Base-by-base conservation (phyloP, 2,113 vertebrate genomes). In the Pelobates fuscus region DNA sequence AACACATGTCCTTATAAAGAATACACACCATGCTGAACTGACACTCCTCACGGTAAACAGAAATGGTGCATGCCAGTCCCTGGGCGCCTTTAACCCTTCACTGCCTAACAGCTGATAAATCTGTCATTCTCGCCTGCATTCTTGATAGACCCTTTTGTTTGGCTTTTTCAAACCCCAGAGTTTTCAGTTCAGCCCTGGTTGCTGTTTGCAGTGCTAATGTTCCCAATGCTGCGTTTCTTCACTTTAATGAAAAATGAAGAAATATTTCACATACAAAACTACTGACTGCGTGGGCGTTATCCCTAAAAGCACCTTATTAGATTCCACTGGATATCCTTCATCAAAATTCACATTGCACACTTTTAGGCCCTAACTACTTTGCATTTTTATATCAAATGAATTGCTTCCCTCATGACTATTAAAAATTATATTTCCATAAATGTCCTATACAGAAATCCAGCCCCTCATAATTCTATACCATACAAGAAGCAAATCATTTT, bases 1-100 rank as follows among this genome's bases (percentile, higher is more conserved):
- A 97, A 91, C 95, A 98, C 89, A 96, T 97, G 95, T 93, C 93
- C 17, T 55, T 30, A 68, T 61, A 67, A 76, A 67, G 64, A 52
- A 67, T 77, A 77, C 73, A 77, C 64, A 52, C 73, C 73, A 55
- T 61, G 32, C 43, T 60, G 91, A 91, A 91, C 91, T 74, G 77
- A 78, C 57, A 80, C 64, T 79, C 82, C 80, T 86, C 87, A 81
- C 75, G 79, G 82, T 74, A 75, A 89, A 89, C 88, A 87, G 88
- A 89, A 88, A 92, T 77, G 89, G 91, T 91, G 88, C 82, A 88
- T 61, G 84, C 85, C 81, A 81, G 86, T 85, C 79, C 88, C 85
- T 80, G 86, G 82, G 85, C 87, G n/a, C 65, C 73, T 68, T 77
- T 77, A 77, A 77, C 73, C 73, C 73, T 77, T 77, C 65, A 52